phyloP scores from a whole-genome alignment of 23 tunicate genomes.

The Oikopleura albicans region DNA sequence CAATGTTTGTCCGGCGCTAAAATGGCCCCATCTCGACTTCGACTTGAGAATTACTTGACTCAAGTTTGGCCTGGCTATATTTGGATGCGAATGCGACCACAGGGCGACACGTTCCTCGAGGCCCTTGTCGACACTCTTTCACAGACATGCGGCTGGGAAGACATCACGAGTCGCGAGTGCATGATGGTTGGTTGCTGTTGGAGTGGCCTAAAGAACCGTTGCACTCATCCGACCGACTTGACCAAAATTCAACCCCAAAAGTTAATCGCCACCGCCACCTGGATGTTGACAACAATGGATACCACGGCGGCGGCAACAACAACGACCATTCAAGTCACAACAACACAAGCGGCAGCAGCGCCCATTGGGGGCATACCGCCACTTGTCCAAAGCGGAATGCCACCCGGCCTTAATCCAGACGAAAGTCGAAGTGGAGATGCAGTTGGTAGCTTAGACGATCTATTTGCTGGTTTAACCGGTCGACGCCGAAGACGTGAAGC shows the following conservation, averaged over 20 bases:
- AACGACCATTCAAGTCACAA: neutral
- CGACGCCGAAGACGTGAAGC: neutral
- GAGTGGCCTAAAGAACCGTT: neutral
- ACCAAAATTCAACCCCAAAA: conserved; percentile 1
- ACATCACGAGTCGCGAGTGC: neutral
- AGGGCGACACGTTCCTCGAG: neutral
- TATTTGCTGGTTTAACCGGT: neutral
- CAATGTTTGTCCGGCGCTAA: neutral
- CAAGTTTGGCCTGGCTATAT: conserved; percentile 15
- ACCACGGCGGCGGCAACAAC: neutral
- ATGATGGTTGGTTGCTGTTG: neutral
- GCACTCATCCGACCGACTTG: conserved; percentile 13
- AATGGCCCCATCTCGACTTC: neutral
- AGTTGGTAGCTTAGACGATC: neutral
- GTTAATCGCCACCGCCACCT: neutral
- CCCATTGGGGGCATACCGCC: neutral
- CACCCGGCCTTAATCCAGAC: neutral
- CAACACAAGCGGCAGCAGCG: neutral
- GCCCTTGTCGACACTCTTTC: neutral
- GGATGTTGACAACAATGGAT: neutral
- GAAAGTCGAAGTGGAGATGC: neutral
- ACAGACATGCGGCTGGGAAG: conserved; percentile 2
- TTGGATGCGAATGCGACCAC: neutral
- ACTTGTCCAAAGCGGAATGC: no score
- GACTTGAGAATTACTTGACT: neutral